phyloP scores from a whole-genome alignment of 2,113 vertebrate species.

The Aegotheles bennettii region DNA sequence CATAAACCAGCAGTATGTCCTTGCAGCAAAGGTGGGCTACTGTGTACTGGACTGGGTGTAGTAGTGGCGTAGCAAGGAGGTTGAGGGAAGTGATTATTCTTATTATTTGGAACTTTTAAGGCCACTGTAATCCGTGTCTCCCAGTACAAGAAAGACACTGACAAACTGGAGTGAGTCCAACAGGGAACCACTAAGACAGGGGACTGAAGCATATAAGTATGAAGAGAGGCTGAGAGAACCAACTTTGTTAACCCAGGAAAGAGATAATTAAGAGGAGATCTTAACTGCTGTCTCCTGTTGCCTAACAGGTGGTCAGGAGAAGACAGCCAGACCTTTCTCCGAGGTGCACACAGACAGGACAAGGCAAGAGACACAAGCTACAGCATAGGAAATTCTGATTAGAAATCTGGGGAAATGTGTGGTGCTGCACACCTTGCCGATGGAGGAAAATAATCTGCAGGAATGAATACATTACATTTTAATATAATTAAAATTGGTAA shows the following conservation, averaged over 20 bases:
- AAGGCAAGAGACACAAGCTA: not conserved
- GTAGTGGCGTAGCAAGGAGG: not conserved
- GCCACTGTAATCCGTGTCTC: not conserved
- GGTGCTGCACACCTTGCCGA: not conserved
- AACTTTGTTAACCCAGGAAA: not conserved
- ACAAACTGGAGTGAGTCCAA: not conserved
- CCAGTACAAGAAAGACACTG: not conserved
- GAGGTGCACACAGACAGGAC: accelerated
- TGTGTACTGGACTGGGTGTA: not conserved
- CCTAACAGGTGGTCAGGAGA: not conserved
- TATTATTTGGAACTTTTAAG: not conserved
- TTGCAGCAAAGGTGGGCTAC: not conserved
- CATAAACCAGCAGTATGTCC: not conserved
- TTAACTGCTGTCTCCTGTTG: not conserved
- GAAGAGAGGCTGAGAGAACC: not conserved
- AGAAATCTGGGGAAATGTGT: not conserved
- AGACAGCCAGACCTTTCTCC: not conserved
- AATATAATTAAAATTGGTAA: not conserved
- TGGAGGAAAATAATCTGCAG: not conserved
- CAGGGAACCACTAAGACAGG: not conserved
- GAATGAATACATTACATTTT: not conserved
- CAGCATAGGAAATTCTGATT: not conserved
- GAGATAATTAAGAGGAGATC: not conserved
- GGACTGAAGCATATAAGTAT: not conserved
- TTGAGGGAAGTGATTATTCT: not conserved